These are phyloP conservation scores for Apodemia duryi DNA, from an alignment of 2,888 invertebrate genomes.

Conservation along the genomic window DNA sequence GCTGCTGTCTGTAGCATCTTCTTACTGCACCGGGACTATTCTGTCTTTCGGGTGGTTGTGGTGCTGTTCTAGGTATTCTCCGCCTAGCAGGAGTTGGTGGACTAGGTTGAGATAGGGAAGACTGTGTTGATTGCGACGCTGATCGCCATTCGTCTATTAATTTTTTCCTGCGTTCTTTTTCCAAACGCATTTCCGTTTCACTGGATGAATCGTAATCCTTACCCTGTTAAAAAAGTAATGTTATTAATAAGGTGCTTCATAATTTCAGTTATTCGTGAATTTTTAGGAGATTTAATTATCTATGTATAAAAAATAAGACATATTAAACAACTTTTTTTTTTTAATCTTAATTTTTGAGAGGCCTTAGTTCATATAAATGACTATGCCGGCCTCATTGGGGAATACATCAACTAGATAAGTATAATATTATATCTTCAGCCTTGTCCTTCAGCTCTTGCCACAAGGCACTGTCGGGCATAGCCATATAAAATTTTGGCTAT, in stretches of 20 bases:
- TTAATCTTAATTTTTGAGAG: too few species aligned
- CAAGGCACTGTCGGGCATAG: too few species aligned
- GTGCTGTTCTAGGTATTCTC: constrained; percentile 51
- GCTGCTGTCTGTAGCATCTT: constrained; percentile 57
- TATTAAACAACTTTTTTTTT: too few species aligned
- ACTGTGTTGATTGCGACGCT: constrained; percentile 79
- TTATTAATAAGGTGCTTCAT: neutral
- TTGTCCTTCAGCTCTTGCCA: too few species aligned
- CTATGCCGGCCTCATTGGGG: too few species aligned
- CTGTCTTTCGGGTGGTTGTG: constrained; percentile 59
- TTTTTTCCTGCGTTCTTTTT: constrained; percentile 82
- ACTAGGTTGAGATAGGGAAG: constrained; percentile 54
- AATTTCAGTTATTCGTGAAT: too few species aligned
- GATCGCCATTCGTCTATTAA: constrained; percentile 88
- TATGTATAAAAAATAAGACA: too few species aligned
- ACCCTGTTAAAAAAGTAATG: constrained; percentile 75
- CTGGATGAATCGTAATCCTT: constrained; percentile 89
- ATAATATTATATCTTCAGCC: too few species aligned
- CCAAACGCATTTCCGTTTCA: constrained; percentile 85
- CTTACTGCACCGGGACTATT: constrained; percentile 57
- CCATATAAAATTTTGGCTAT: too few species aligned
- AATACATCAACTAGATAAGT: too few species aligned
- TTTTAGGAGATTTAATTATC: too few species aligned
- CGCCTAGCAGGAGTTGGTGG: constrained; percentile 63
- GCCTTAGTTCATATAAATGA: too few species aligned